Percentiles rank a stretch among this genome's conserved stretches.
These are phyloP conservation scores for Furnarius figulus DNA, from an alignment of 2,113 vertebrate species.

Conservation along the genomic window DNA sequence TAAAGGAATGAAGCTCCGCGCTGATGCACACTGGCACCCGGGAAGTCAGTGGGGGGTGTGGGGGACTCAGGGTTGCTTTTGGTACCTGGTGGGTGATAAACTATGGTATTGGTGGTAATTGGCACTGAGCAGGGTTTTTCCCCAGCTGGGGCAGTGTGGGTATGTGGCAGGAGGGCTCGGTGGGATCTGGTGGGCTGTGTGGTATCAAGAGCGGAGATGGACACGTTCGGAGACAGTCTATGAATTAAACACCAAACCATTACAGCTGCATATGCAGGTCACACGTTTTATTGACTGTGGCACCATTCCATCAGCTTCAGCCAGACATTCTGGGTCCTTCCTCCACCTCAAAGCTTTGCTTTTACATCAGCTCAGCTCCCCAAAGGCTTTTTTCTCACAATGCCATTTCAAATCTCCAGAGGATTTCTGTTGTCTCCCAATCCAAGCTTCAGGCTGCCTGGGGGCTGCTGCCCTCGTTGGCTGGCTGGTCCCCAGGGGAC, in stretches of 20 bases:
- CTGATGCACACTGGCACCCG: neutral
- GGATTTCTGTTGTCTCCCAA: neutral
- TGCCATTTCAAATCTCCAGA: neutral
- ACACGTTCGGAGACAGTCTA: accelerated
- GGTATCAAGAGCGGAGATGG: accelerated
- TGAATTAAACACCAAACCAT: neutral
- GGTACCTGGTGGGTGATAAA: accelerated
- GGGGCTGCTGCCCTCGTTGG: neutral
- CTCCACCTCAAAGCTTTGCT: neutral
- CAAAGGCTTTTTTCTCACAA: neutral
- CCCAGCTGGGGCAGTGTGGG: neutral
- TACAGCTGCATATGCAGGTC: neutral
- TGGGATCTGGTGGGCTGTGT: accelerated
- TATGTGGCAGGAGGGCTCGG: accelerated
- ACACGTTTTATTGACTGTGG: neutral
- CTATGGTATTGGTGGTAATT: accelerated
- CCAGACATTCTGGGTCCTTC: neutral
- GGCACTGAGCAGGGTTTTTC: neutral
- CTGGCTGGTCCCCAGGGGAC: neutral
- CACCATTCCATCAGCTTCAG: neutral
- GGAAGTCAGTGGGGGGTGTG: accelerated
- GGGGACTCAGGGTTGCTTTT: accelerated
- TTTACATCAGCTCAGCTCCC: neutral
- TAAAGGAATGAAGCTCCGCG: constrained; percentile 1
- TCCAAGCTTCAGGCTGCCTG: neutral